Evolutionary conservation across 2,888 invertebrate genomes (phyloP).

Genomic region (Gisinianus flammeolus): DNA sequence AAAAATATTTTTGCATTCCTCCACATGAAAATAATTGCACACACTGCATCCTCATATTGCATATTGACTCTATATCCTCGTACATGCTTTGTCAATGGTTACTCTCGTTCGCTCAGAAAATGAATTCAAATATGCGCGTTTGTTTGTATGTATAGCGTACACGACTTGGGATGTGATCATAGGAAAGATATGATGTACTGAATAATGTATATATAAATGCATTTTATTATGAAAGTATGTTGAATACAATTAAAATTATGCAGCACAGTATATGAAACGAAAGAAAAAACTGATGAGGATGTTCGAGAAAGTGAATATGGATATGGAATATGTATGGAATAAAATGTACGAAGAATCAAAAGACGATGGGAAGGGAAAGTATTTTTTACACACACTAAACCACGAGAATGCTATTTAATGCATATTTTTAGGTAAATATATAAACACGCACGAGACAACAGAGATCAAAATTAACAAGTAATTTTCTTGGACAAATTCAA

Average conservation of each 20-base stretch:
- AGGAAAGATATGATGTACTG: neutral
- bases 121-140: no score
- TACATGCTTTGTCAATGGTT: neutral
- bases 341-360: neutral
- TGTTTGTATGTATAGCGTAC: neutral
- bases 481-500: constrained; percentile 50
- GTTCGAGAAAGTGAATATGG: neutral
- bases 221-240: neutral
- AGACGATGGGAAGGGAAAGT: neutral
- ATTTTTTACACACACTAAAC: constrained; percentile 40
- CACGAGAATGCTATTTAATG: constrained; percentile 42
- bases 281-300: neutral
- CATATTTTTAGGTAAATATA: constrained; percentile 29
- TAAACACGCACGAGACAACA: constrained; percentile 46
- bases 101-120: neutral
- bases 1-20: constrained; percentile 29
- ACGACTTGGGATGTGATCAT: no score
- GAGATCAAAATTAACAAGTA: constrained; percentile 48
- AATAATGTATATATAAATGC: neutral
- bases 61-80: no score
- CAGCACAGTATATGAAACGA: neutral
- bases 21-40: neutral
- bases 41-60: no score
- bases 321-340: neutral
- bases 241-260: neutral